Base-by-base conservation (phyloP, 1,140 invertebrate genomes). In the Oreohelix idahoensis region DNA sequence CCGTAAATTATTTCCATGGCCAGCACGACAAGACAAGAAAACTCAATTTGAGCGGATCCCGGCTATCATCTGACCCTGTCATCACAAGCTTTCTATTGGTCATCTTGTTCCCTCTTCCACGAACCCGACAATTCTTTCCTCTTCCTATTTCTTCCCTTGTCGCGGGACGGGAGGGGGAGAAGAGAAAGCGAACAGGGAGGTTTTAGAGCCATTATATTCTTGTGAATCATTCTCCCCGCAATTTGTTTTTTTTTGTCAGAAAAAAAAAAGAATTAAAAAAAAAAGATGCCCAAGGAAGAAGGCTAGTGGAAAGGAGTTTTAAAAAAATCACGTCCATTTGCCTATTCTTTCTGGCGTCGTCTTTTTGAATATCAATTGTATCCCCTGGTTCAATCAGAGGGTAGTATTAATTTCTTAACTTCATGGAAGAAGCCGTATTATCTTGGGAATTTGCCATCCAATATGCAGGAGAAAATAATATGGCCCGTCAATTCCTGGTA, bases 381-480 rank as follows among this genome's bases (percentile, higher is more conserved):
- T 49, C 20, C 8, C 11, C 15, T 42, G n/a, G 38, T 42, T 49
- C 71, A 74, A 74, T 74, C 38, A 29, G 26, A 26, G 71, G 2
- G 8, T 26, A 36, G 71, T 20, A 74, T 74, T 74, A 74, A 74
- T 74, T 39, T 20, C 71, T 42, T 74, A 39, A 74, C 71, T 29
- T 74, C 71, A 74, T 42, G 23, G 71, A 74, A 32, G 42, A 42
- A 2, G 23, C 26, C n/a, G 23, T 42, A 42, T 42, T 74, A 26
- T 74, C 71, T 15, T 29, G 15, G 38, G 42, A 49, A 74, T 39
- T 74, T 39, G 5, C 23, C 38, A 39, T 74, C 42, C 71, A 74
- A 74, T 74, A 74, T 74, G 71, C 71, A 74, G 71, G 39, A 42
- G 36, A 74, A 49, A 74, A 49, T 74, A 39, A 74, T 74, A 42